Percentiles rank a stretch among this genome's conserved stretches.
Conservation (phyloP, 2,888 invertebrate species). For the Ormyrus rosae region DNA sequence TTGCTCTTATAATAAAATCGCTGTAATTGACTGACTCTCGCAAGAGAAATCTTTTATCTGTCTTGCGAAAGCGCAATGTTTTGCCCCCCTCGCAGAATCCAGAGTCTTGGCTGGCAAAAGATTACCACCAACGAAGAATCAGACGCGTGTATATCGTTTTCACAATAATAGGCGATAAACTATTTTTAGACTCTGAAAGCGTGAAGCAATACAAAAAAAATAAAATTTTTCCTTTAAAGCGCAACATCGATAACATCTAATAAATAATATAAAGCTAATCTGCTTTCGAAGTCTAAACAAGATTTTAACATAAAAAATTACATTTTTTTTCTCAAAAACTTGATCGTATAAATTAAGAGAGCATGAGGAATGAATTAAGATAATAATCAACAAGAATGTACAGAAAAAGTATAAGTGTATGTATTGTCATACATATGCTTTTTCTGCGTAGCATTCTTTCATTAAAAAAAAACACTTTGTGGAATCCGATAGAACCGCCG, state of each 20-base stretch:
- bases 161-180: not conserved
- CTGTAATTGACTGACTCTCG: constrained; percentile 25
- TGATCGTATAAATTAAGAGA: too few relatives aligned
- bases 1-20: constrained; percentile 10
- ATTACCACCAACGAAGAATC: constrained; percentile 44
- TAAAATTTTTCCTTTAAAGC: too few relatives aligned
- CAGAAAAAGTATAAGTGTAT: not conserved
- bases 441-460: not conserved
- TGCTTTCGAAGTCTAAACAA: too few relatives aligned
- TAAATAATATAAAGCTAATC: too few relatives aligned
- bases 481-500: not conserved
- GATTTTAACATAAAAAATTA: too few relatives aligned
- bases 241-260: too few relatives aligned
- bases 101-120: not conserved
- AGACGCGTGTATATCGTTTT: not conserved
- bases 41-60: constrained; percentile 16
- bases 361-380: not conserved
- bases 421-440: not conserved
- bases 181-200: not conserved
- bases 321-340: too few relatives aligned
- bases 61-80: constrained; percentile 31
- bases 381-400: not conserved
- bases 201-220: not conserved
- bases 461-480: not conserved
- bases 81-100: constrained; percentile 34